phyloP scores from a whole-genome alignment of 2,888 invertebrate species.

The Embidobia sp. region DNA sequence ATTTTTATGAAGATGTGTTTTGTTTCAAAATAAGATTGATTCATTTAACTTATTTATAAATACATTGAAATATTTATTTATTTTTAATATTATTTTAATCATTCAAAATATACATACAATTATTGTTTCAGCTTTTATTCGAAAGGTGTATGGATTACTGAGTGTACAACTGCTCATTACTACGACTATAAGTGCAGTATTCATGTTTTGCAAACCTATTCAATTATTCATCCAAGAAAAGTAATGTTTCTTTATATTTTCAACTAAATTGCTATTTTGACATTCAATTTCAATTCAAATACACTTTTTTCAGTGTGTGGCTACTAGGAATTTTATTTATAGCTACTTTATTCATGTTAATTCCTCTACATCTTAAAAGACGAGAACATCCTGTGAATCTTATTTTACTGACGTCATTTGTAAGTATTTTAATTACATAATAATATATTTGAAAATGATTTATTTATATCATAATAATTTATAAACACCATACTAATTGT shows the following conservation, averaged over 20 bases:
- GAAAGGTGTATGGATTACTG: constrained; percentile 93
- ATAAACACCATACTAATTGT: too few species aligned
- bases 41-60: too few species aligned
- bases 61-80: too few species aligned
- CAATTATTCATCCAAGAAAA: constrained; percentile 86
- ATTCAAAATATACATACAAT: too few species aligned
- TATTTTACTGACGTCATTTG: constrained; percentile 89
- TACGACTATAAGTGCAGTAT: constrained; percentile 85
- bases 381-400: constrained; percentile 91
- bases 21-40: too few species aligned
- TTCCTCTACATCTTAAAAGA: constrained; percentile 88
- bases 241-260: constrained; percentile 81
- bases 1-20: too few species aligned
- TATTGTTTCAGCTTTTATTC: constrained; percentile 85
- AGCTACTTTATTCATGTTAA: constrained; percentile 85
- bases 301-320: constrained; percentile 85
- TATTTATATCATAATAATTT: too few species aligned
- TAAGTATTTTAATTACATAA: constrained; percentile 86
- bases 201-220: constrained; percentile 85
- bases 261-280: background rate
- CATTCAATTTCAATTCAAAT: background rate
- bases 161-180: constrained; percentile 90
- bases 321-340: constrained; percentile 85
- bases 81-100: background rate
- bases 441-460: too few species aligned